phyloP scores from a whole-genome alignment of 2,888 invertebrate genomes.

The Cynaeus angustus region DNA sequence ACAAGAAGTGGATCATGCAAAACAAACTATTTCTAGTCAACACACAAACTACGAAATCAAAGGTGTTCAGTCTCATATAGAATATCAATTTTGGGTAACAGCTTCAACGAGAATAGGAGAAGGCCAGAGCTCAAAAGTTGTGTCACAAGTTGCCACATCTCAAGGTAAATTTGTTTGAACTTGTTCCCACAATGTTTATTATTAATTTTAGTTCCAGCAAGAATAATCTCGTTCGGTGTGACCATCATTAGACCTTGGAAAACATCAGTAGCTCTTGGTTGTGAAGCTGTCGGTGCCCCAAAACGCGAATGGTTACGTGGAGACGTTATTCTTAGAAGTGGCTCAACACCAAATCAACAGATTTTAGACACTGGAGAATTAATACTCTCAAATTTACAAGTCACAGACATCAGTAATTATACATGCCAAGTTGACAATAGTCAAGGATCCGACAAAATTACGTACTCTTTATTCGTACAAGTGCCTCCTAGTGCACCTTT shows the following conservation, averaged over 20 bases:
- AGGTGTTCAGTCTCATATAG: constrained; percentile 79
- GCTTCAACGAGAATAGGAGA: constrained; percentile 86
- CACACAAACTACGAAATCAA: constrained; percentile 80
- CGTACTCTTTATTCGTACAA: constrained; percentile 80
- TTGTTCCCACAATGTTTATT: neutral
- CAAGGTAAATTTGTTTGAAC: constrained; percentile 69
- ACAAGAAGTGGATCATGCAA: constrained; percentile 81
- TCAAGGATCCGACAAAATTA: constrained; percentile 79
- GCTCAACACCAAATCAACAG: constrained; percentile 77
- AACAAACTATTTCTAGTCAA: constrained; percentile 78
- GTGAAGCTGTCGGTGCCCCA: constrained; percentile 80
- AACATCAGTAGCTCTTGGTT: constrained; percentile 77
- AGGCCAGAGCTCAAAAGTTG: constrained; percentile 82
- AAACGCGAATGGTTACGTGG: constrained; percentile 79
- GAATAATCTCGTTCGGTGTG: constrained; percentile 83
- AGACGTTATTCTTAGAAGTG: constrained; percentile 75
- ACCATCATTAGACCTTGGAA: constrained; percentile 80
- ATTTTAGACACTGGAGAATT: constrained; percentile 79
- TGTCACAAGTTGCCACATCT: constrained; percentile 79
- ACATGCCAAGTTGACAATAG: constrained; percentile 82
- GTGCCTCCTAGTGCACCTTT: constrained; percentile 85
- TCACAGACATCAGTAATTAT: constrained; percentile 81
- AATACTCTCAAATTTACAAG: constrained; percentile 78
- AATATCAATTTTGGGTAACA: constrained; percentile 87
- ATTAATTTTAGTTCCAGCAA: constrained; percentile 74